Evolutionary conservation across 2,888 invertebrate species (phyloP), one percentile per base, ranked within the genome.

Genomic region (Ectemnius cavifrons): DNA sequence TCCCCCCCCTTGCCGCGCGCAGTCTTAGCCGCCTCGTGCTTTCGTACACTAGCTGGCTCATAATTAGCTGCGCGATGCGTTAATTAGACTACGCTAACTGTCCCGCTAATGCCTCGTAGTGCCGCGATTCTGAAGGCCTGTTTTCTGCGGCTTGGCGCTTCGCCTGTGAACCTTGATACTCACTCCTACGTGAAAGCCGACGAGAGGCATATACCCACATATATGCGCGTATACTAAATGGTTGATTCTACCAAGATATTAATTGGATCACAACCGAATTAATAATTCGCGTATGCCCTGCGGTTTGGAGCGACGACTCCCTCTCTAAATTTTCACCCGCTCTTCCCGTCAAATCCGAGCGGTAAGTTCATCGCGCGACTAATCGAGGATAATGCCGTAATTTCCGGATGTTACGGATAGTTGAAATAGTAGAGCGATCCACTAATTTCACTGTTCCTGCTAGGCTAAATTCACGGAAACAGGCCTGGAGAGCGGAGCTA

Each of bases 361-460:
- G 37, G 37, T 80, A 69, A 74, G 70, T 66, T 73, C 61, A 72
- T 78, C 68, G 73, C 14, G 57, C 60, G 58, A 37, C 67, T 71
- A 73, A 80, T 71, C 70, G 71, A 73, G 71, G 81, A 73, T 78
- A 80, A 78, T 73, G 73, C 71, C 71, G 78, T 71, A 81, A 80
- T 77, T 78, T 81, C 69, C 66, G 58, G 14, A 37, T 37, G 37
- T 37, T 37, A 37, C 8, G 37, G 37, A 71, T 62, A 58, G 57
- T 46, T 69, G 60, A 67, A 75, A 71, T 75, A 64, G 65, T 61
- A 56, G 58, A 46, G 73, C 70, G 79, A 76, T 71, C 65, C 66
- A 75, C 69, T 81, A 81, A 81, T 81, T 81, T 76, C 71, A 79
- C 76, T 76, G 74, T 70, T 63, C 28, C 67, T 63, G 76, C 69